Conservation (phyloP, 2,113 vertebrate species). For the Sphyrna mokarran region DNA sequence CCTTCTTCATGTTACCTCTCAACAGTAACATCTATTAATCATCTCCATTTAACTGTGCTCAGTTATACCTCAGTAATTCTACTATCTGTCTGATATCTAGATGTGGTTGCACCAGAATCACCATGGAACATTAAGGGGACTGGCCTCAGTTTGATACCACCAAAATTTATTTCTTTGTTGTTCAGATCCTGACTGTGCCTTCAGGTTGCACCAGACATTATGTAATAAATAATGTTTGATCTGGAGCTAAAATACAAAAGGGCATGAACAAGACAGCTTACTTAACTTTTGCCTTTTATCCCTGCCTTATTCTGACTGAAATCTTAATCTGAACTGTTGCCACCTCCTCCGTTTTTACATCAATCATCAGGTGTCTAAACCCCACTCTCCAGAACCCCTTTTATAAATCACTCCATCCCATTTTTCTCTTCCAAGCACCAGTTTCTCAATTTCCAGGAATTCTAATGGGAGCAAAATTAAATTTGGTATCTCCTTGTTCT, state of each 20-base stretch:
- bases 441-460: not conserved
- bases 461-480: not conserved
- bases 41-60: not conserved
- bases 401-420: not conserved
- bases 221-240: not conserved
- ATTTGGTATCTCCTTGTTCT: not conserved
- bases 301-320: not conserved
- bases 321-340: not conserved
- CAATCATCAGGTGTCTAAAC: not conserved
- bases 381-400: not conserved
- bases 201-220: not conserved
- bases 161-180: not conserved
- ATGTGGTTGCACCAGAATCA: no score
- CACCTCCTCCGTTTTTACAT: not conserved
- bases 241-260: not conserved
- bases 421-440: not conserved
- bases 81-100: no score
- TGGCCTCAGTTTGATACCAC: not conserved
- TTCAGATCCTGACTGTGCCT: not conserved
- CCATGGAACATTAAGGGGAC: no score
- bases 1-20: no score
- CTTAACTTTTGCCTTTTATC: not conserved
- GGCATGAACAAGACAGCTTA: not conserved
- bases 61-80: not conserved
- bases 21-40: no score